Evolutionary conservation across 2,113 vertebrate genomes (phyloP).

Genomic region (Pogona vitticeps): DNA sequence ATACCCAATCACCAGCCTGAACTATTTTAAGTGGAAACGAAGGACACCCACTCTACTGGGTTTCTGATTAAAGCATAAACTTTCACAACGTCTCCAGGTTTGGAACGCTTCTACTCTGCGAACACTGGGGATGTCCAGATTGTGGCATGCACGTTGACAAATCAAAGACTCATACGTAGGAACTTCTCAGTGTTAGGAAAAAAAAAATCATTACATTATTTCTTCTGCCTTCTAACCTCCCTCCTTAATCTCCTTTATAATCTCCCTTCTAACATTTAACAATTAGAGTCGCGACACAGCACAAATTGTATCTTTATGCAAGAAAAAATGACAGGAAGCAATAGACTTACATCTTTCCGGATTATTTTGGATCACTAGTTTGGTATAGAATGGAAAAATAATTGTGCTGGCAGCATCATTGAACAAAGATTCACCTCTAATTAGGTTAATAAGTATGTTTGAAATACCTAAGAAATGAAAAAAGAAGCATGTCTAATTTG

Average conservation of each 20-base stretch:
- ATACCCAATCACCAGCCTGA: background rate
- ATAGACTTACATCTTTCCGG: slow-evolving; percentile 8
- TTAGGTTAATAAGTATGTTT: slow-evolving; percentile 44
- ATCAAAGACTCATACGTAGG: too few species aligned
- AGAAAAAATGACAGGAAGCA: background rate
- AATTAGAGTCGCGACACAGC: background rate
- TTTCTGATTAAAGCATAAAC: background rate
- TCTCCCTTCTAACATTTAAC: background rate
- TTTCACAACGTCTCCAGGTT: background rate
- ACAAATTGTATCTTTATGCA: background rate
- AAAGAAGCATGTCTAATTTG: background rate
- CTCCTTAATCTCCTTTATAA: background rate
- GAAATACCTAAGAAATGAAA: slow-evolving; percentile 28
- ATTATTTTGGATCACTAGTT: background rate
- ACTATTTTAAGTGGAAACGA: background rate
- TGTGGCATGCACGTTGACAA: background rate
- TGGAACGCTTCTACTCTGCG: background rate
- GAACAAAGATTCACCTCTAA: slow-evolving; percentile 47
- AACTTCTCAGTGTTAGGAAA: background rate
- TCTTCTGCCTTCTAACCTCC: background rate
- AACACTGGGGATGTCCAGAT: background rate
- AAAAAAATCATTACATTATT: background rate
- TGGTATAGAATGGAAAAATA: slow-evolving; percentile 42
- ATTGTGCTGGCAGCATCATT: slow-evolving; percentile 44
- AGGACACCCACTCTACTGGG: background rate